Base-by-base conservation (phyloP, 2,888 invertebrate genomes). In the Tenthredo notha region DNA sequence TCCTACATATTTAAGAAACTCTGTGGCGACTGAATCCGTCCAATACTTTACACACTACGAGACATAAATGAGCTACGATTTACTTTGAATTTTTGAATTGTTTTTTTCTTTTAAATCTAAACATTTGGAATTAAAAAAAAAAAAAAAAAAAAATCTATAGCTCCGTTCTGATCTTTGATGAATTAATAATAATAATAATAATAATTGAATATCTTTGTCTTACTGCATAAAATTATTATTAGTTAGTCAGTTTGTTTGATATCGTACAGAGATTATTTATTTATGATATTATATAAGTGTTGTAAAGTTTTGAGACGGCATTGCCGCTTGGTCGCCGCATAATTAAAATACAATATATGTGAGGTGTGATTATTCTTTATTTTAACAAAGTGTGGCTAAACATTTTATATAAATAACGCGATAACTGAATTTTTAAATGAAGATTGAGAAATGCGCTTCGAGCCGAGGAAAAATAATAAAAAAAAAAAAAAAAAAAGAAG, bases 381-480 rank as follows among this genome's bases (percentile, higher is more conserved):
- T 47, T 40, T 18, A 75, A 54, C 10, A n/a, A 58, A 58, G 37
- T 77, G 77, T 54, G 77, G 54, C 54, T 25, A 77, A 50, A 54
- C 77, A 54, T 77, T 77, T 77, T 77, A 33, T 77, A 77, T 77
- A 4, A 47, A 75, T 40, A 33, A 77, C 47, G 50, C 25, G 54
- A 77, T 25, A 54, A 75, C 15, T 21, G 21, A 47, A 75, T 47
- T 47, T 47, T 47, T 40, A 78, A 85, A 77, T 83, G 50, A 83
- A 33, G 29, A 83, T 83, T 50, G 83, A 67, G 50, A 47, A 50
- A 83, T 67, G 83, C 83, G 83, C 83, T 70, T 83, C 67, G 83
- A 83, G 15, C 47, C 29, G 72, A 74, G 43, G 65, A 85, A 86
- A 83, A 88, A 83, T n/a, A 88, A 86, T 2, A 33, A 33, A 33